Base-by-base conservation (phyloP, 2,888 invertebrate genomes). In the Ctenicera cuprea region DNA sequence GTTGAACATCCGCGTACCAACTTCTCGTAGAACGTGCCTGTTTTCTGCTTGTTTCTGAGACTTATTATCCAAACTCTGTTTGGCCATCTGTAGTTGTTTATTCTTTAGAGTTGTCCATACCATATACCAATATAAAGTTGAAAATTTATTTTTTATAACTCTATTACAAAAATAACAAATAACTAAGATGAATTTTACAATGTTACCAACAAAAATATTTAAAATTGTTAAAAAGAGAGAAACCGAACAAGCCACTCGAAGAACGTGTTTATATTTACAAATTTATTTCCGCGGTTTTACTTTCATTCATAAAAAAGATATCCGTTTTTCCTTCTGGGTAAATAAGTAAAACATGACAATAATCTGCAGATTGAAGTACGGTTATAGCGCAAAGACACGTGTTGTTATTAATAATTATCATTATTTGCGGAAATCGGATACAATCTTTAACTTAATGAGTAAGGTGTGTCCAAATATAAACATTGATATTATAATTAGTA, bases 381-480 rank as follows among this genome's bases (percentile, higher is more conserved):
- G 18, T 45, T 45, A 45, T 1, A 45, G 45, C 45, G 50, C 14
- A 12, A 26, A 26, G 12, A 50, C 50, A 50, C 50, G 50, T 50
- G 50, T 22, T 45, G 18, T 45, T 45, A 45, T 16, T 50, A 50
- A 50, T 50, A 50, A 50, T 50, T 50, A 50, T 11, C n/a, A 26
- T 45, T 50, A 50, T 50, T 50, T 50, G 50, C 50, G 50, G 50
- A 50, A 50, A 50, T 50, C 50, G 50, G 50, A 50, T 22, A 22
- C 12, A 26, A 9, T 50, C 20, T 50, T 26, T 50, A 26, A 20
- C 12, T 50, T 50, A 50, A 50, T n/a, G 50, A 50, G 50, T n/a
- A 11, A 22, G 50, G 50, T n/a, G 50, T 50, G 50, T 22, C 16
- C 11, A 33, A 33, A 33, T 9, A 33, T 33, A 33, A 33, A 33